phyloP scores from a whole-genome alignment of 37 sponge, comb jelly and placozoan genomes.

The Agelas oroides region DNA sequence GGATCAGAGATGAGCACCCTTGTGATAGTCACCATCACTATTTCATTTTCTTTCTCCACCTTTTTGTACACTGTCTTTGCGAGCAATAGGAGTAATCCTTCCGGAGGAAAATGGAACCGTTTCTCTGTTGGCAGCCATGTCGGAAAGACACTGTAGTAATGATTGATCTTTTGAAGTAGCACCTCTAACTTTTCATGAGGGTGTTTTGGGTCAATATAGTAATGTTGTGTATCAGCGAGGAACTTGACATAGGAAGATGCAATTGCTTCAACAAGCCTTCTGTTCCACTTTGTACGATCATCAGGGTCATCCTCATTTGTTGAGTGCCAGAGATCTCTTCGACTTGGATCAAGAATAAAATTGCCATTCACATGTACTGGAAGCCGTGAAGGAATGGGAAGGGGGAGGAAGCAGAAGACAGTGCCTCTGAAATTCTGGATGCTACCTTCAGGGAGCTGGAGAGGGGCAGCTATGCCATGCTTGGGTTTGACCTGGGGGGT shows the following conservation, averaged over 20 bases:
- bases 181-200: neutral
- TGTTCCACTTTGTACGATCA: slow-evolving; percentile 60
- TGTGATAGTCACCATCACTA: no score
- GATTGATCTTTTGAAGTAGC: neutral
- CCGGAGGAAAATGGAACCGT: neutral
- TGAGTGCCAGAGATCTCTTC: slow-evolving; percentile 36
- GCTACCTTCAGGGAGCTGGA: neutral
- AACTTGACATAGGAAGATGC: slow-evolving; percentile 67
- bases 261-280: slow-evolving; percentile 40
- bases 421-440: slow-evolving; percentile 1
- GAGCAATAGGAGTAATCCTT: neutral
- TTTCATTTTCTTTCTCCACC: neutral
- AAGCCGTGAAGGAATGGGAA: slow-evolving; percentile 37
- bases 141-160: slow-evolving; percentile 39
- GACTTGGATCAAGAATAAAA: slow-evolving; percentile 46
- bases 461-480: slow-evolving; percentile 64
- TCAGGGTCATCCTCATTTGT: neutral
- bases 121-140: slow-evolving; percentile 1
- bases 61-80: slow-evolving; percentile 17
- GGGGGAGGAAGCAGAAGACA: slow-evolving; percentile 69
- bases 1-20: no score
- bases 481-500: slow-evolving; percentile 22
- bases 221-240: neutral
- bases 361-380: slow-evolving; percentile 73
- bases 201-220: neutral